Evolutionary conservation across 2,888 invertebrate genomes (phyloP), one percentile per base, ranked within the genome.

Genomic region (Seira sanloemensis): DNA sequence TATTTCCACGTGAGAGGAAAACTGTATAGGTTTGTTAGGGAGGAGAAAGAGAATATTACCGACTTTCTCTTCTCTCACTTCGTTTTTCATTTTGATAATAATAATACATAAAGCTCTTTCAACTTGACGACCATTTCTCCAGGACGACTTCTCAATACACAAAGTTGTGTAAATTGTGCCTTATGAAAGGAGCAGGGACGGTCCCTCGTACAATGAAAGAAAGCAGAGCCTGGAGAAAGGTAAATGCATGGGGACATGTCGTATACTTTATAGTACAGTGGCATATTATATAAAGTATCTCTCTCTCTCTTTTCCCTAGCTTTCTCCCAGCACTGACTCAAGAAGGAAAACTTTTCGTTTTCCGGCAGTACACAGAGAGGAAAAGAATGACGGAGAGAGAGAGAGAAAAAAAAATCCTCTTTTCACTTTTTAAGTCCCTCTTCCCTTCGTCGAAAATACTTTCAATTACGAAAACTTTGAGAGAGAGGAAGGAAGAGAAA

Each of bases 31-130:
- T n/a, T n/a, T n/a, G n/a, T n/a, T n/a, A n/a, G n/a, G n/a, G n/a
- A n/a, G n/a, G n/a, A n/a, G n/a, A n/a, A n/a, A n/a, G n/a, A n/a
- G n/a, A n/a, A n/a, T n/a, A n/a, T n/a, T n/a, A n/a, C n/a, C n/a
- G n/a, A 18, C 50, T 2, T 7, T 50, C 5, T 62, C 23, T 62
- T 23, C 62, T 62, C 62, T n/a, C 23, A 62, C 62, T 21, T 21
- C n/a, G 23, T 62, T 62, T 62, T 62, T 9, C 19, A 62, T 62
- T 9, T 21, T 62, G 62, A 21, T 62, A 62, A 21, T 5, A 62
- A 9, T 62, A 16, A 72, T 62, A 69, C 27, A 78, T 71, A 77
- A 77, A 37, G 21, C 62, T 50, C 16, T 12, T 50, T 50, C 50
- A 50, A 50, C 2, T 50, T 50, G 12, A 50, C 12, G 50, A 50